Base-by-base conservation (phyloP, 1,140 invertebrate genomes). In the Tetraneura akinire region DNA sequence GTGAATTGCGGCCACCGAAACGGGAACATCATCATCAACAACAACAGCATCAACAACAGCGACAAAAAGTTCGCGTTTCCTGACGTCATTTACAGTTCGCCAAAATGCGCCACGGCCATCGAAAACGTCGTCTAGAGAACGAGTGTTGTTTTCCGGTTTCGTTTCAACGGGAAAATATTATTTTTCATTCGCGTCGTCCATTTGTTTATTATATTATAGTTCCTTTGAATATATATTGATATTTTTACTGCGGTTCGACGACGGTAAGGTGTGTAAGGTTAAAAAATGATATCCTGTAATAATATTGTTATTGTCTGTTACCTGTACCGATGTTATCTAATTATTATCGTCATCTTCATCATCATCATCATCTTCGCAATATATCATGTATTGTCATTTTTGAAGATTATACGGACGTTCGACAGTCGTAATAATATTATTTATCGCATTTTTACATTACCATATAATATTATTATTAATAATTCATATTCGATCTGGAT, bases 401-500 rank as follows among this genome's bases (percentile, higher is more conserved):
- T 4, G 32, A 37, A 37, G 3, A 37, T 37, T 4, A 47, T 68
- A n/a, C 13, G 8, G 16, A 47, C 2, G 18, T 68, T 10, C 9
- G 14, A 68, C 45, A 68, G 37, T 6, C 10, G 14, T 8, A n/a
- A 47, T 14, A 23, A 47, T 68, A 68, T 47, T 47, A 68, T 47
- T 47, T 3, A 68, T 68, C 21, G 66, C 66, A 68, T 68, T 68
- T 68, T 68, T 68, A 68, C 37, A 23, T 68, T 68, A 68, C 37
- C 21, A 37, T 68, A 45, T 68, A 45, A 47, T 68, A 68, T 47
- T 47, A 47, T 68, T 68, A 68, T 68, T 68, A 23, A 23, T 18
- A 37, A 4, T n/a, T 68, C 45, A 45, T 47, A 26, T 23, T 68
- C 45, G 21, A 68, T 26, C 16, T 26, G 26, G 53, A 57, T 68